Percentiles rank a stretch among this genome's conserved stretches.
These are phyloP conservation scores for Cathartes aura DNA, from an alignment of 2,113 vertebrate genomes.

Conservation along the genomic window DNA sequence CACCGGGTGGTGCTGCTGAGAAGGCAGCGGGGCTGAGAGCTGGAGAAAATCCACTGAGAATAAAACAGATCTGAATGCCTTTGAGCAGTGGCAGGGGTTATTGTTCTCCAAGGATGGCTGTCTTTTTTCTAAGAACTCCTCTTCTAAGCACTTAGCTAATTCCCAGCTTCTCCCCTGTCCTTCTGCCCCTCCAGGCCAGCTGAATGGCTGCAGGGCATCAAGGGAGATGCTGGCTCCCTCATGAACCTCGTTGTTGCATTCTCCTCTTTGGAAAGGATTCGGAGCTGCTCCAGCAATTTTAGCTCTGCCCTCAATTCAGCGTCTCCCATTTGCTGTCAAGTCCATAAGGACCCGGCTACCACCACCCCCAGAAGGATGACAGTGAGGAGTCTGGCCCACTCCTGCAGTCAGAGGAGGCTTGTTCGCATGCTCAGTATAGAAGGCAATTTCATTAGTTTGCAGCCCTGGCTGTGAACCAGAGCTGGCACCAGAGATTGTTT, in stretches of 20 bases:
- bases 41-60: not conserved
- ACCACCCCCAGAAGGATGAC: not conserved
- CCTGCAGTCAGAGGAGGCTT: not conserved
- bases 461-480: conserved; percentile 33
- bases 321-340: not conserved
- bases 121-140: not conserved
- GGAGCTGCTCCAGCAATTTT: not conserved
- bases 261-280: not conserved
- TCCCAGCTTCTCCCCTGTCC: not conserved
- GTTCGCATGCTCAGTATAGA: not conserved
- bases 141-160: not conserved
- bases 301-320: not conserved
- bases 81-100: not conserved
- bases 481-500: conserved; percentile 36
- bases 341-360: not conserved
- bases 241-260: not conserved
- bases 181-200: not conserved
- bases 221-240: not conserved
- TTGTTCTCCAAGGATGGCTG: not conserved
- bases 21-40: not conserved
- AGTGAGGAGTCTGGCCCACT: not conserved
- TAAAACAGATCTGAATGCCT: not conserved
- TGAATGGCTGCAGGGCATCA: not conserved
- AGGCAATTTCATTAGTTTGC: conserved; percentile 8
- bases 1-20: not conserved